Evolutionary conservation across 2,113 vertebrate genomes (phyloP).

Genomic region (Crotalus horridus): DNA sequence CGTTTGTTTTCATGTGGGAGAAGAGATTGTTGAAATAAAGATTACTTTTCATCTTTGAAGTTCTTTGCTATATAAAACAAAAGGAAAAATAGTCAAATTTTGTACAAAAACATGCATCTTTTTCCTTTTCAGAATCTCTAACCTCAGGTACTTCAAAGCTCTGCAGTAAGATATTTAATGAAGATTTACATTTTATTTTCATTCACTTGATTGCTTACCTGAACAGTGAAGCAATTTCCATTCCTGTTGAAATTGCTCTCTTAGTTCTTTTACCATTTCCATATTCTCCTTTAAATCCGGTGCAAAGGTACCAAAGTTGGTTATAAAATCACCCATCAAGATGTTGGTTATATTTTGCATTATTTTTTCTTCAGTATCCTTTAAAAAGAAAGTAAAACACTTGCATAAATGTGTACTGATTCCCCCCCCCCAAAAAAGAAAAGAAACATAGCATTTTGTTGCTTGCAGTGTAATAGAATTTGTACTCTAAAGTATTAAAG

Average conservation of each 20-base stretch:
- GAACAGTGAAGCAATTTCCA: conserved; percentile 73
- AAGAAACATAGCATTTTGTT: not conserved
- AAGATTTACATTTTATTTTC: not conserved
- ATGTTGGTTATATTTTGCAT: conserved; percentile 38
- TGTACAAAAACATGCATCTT: not conserved
- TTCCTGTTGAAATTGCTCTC: conserved; percentile 50
- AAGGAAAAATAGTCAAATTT: conserved; percentile 8
- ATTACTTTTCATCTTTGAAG: conserved; percentile 33
- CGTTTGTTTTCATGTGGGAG: not conserved
- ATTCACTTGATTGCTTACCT: conserved; percentile 40
- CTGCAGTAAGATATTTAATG: not conserved
- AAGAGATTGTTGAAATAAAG: conserved; percentile 5
- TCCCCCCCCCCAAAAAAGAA: not conserved
- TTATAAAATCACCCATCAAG: conserved; percentile 45
- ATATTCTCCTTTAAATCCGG: conserved; percentile 54
- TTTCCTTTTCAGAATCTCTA: not conserved
- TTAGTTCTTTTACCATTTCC: conserved; percentile 50
- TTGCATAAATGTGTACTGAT: not conserved
- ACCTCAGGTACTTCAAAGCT: not conserved
- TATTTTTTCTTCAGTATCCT: conserved; percentile 62
- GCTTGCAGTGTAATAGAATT: not conserved
- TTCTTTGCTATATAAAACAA: conserved; percentile 45
- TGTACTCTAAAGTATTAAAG: not conserved
- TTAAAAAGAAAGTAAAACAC: conserved; percentile 11
- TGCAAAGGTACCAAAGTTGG: conserved; percentile 55